Percentiles rank a stretch among this genome's conserved stretches.
Evolutionary conservation across 2,888 invertebrate genomes (phyloP).

Genomic region (Rhagophthalmus giganteus): DNA sequence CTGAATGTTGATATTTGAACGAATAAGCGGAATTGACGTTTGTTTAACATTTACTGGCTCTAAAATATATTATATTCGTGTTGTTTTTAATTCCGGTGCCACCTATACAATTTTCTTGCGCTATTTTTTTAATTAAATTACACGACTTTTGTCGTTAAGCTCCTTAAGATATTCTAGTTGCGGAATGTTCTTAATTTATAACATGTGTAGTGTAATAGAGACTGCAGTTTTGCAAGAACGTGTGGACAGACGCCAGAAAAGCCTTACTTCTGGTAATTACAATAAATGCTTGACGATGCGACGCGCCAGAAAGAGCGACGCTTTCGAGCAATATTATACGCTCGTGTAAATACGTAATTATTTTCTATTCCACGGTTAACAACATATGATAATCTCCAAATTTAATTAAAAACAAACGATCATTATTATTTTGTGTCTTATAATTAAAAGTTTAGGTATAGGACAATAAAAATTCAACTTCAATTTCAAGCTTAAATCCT

Average conservation of each 20-base stretch:
- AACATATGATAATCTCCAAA: neutral
- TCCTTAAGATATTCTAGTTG: constrained; percentile 47
- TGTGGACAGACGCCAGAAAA: constrained; percentile 53
- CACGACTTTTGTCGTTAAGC: constrained; percentile 36
- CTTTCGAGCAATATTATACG: constrained; percentile 21
- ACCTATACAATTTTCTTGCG: neutral
- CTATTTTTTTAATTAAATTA: constrained; percentile 26
- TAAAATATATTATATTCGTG: constrained; percentile 10
- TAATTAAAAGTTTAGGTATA: too few relatives aligned
- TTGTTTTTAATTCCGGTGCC: constrained; percentile 3
- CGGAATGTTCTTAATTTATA: constrained; percentile 47
- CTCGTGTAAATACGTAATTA: neutral
- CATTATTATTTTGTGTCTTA: too few relatives aligned
- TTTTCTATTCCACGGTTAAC: neutral
- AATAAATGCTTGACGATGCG: constrained; percentile 47
- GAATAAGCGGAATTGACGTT: constrained; percentile 31
- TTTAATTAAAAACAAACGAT: too few relatives aligned
- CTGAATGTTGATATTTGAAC: constrained; percentile 36
- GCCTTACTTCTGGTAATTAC: constrained; percentile 48
- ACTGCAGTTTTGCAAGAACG: constrained; percentile 51
- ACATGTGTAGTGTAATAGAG: constrained; percentile 51
- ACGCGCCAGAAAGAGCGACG: constrained; percentile 33
- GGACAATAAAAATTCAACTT: too few relatives aligned
- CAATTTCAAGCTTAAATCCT: too few relatives aligned
- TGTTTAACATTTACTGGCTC: constrained; percentile 8